Conservation (phyloP, 2,113 vertebrate species). For the Urocynchramus pylzowi region DNA sequence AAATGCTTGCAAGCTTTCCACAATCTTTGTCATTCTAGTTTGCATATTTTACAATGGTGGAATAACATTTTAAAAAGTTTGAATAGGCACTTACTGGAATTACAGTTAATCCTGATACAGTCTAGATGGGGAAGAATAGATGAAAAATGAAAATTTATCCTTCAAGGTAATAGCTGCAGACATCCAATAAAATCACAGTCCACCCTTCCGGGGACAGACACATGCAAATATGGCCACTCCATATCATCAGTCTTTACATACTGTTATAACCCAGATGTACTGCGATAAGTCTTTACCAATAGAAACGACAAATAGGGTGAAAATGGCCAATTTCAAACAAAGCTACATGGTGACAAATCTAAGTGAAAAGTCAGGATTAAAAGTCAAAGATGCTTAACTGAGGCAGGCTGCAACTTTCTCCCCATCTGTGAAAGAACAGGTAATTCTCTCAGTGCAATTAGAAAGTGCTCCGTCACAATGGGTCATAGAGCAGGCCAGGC, state of each 20-base stretch:
- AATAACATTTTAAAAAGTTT: conserved; percentile 90
- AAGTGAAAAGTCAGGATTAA: conserved; percentile 66
- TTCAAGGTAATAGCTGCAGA: conserved; percentile 99
- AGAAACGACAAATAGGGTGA: conserved; percentile 72
- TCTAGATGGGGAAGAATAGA: conserved; percentile 99
- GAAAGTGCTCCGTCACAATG: conserved; percentile 83
- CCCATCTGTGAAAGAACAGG: conserved; percentile 82
- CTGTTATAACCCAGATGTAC: conserved; percentile 71
- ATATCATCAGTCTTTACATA: conserved; percentile 74
- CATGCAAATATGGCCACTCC: conserved; percentile 87
- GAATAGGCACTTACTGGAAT: conserved; percentile 99
- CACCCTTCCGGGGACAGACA: conserved; percentile 99
- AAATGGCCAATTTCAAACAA: conserved; percentile 88
- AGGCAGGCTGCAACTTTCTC: conserved; percentile 72
- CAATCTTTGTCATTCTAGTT: conserved; percentile 64
- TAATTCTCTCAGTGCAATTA: conserved; percentile 46
- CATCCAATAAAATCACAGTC: conserved; percentile 97
- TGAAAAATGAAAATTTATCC: conserved; percentile 99
- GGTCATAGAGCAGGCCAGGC: conserved; percentile 73
- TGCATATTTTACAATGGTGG: conserved; percentile 75
- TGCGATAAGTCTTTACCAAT: conserved; percentile 61
- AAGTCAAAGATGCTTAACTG: conserved; percentile 75
- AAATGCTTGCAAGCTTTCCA: conserved; percentile 43
- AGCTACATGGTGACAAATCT: conserved; percentile 86
- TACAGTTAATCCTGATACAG: conserved; percentile 99